phyloP scores from a whole-genome alignment of 2,797 vertebrate species.

The Florisuga fusca region DNA sequence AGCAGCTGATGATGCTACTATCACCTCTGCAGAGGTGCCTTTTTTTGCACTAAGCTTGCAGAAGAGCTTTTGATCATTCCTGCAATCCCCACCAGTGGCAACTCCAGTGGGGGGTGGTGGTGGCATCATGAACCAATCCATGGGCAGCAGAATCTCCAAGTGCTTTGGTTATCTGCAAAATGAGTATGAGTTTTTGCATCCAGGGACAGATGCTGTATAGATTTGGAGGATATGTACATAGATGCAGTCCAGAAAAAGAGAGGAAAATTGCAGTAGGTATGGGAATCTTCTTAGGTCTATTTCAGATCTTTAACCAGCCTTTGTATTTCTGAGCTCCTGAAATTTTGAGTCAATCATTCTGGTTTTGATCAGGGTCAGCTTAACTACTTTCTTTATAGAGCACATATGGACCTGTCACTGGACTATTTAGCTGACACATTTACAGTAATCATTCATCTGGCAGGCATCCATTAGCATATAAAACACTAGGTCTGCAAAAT shows the following conservation, averaged over 20 bases:
- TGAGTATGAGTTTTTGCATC: background rate
- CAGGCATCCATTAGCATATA: slow-evolving; percentile 29
- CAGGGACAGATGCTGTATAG: background rate
- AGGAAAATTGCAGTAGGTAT: background rate
- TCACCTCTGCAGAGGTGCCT: accelerated
- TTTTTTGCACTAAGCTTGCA: background rate
- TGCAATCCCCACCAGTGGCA: background rate
- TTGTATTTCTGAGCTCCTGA: slow-evolving; percentile 3
- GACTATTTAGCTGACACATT: slow-evolving; percentile 61
- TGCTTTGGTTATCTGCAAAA: background rate
- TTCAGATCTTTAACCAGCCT: background rate
- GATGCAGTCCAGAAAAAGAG: accelerated
- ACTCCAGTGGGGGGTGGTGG: accelerated
- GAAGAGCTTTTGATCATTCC: background rate
- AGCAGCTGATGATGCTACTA: background rate
- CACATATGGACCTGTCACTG: slow-evolving; percentile 62
- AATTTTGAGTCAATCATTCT: slow-evolving; percentile 44
- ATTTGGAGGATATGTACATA: background rate
- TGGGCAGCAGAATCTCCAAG: background rate
- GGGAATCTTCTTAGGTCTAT: background rate
- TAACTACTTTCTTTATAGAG: slow-evolving; percentile 43
- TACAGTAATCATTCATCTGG: slow-evolving; percentile 49
- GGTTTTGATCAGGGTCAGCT: slow-evolving; percentile 40
- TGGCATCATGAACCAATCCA: background rate
- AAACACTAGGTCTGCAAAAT: slow-evolving; percentile 36